These are phyloP conservation scores for Alviniconcha marisindica DNA, from an alignment of 1,140 invertebrate species.

Conservation along the genomic window DNA sequence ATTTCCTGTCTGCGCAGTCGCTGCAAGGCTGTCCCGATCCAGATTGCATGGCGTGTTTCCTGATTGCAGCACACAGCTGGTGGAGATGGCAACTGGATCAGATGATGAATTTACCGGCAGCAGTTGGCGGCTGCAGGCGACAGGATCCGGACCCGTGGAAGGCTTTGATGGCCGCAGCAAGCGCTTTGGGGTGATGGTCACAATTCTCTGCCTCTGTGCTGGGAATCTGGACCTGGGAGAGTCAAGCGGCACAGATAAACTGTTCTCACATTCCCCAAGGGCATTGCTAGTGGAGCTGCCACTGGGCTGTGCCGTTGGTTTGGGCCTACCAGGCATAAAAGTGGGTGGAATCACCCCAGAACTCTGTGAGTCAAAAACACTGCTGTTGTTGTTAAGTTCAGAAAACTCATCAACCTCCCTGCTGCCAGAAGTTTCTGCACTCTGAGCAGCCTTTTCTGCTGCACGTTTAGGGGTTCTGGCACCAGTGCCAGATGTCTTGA, in stretches of 20 bases:
- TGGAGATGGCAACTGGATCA: too few species aligned
- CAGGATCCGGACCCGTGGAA: too few species aligned
- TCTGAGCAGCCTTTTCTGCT: background rate
- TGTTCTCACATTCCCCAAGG: too few species aligned
- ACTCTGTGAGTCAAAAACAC: constrained; percentile 6
- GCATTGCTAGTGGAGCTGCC: background rate
- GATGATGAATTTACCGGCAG: too few species aligned
- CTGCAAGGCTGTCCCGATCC: too few species aligned
- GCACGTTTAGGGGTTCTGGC: background rate
- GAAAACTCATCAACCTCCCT: too few species aligned
- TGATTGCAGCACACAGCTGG: too few species aligned
- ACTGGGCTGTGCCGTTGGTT: background rate
- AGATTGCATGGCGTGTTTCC: too few species aligned
- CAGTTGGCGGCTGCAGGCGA: too few species aligned
- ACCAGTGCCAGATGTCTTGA: background rate
- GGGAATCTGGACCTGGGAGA: background rate
- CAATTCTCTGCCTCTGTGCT: background rate
- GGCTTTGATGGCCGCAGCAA: too few species aligned
- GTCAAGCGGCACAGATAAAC: background rate
- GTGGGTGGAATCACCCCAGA: constrained; percentile 21
- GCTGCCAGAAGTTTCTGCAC: background rate
- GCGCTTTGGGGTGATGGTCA: too few species aligned
- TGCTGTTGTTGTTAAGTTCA: background rate
- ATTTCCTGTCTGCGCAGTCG: too few species aligned
- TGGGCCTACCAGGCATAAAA: background rate